Evolutionary conservation across 2,888 invertebrate genomes (phyloP).

Genomic region (Lacanobia wlatinum): DNA sequence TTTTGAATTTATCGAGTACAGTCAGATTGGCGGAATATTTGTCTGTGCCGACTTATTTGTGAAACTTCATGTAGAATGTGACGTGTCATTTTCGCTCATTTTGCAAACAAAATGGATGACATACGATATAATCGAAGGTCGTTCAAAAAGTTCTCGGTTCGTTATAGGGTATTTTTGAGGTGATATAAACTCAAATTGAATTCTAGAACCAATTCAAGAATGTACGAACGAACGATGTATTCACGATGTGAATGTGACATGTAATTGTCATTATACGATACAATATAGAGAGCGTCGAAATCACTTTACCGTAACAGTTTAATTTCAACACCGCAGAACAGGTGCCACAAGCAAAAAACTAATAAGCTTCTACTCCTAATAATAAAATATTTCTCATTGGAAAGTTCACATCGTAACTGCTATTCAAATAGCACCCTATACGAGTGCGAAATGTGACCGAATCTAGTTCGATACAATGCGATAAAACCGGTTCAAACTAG

Average conservation of each 20-base stretch:
- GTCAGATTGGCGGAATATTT: slow-evolving; percentile 4
- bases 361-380: slow-evolving; percentile 32
- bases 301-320: no score
- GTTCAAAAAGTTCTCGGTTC: background rate
- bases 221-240: no score
- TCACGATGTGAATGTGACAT: no score
- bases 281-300: background rate
- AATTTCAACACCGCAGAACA: background rate
- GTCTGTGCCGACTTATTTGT: background rate
- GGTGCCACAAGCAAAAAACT: slow-evolving; percentile 4
- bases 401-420: slow-evolving; percentile 60
- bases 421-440: slow-evolving; percentile 58
- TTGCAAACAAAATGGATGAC: background rate
- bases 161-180: no score
- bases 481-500: slow-evolving; percentile 63
- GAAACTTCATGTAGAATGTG: background rate
- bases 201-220: background rate
- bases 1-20: slow-evolving; percentile 32
- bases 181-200: background rate
- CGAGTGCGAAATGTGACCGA: slow-evolving; percentile 54
- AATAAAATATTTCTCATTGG: slow-evolving; percentile 60
- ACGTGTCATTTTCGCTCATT: background rate
- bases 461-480: slow-evolving; percentile 64
- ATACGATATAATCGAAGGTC: background rate
- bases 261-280: background rate